Evolutionary conservation across 1,140 invertebrate genomes (phyloP).

Genomic region (Brachionus rotundiformis): DNA sequence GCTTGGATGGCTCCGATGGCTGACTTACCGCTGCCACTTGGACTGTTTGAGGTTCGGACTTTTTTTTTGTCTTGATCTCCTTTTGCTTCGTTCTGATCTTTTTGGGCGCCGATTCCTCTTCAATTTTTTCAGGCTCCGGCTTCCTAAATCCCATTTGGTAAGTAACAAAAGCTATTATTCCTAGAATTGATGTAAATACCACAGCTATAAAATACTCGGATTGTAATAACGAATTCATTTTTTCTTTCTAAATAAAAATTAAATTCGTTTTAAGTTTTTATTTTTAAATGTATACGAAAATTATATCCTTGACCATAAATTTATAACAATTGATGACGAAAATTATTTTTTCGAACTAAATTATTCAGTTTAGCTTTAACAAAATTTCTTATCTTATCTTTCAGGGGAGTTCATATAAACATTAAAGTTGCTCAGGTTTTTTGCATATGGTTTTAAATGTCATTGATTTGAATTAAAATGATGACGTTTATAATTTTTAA

Average conservation of each 20-base stretch:
- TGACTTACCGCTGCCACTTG: neutral
- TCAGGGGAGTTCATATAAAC: conserved; percentile 6
- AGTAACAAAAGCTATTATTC: neutral
- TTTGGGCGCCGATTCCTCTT: neutral
- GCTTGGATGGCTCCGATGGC: neutral
- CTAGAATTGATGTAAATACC: neutral
- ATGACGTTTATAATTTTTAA: neutral
- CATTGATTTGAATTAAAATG: neutral
- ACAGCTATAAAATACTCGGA: conserved; percentile 15
- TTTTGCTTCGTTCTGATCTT: neutral
- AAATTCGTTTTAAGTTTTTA: neutral
- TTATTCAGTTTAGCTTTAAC: neutral
- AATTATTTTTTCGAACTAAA: neutral
- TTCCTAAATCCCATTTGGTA: conserved; percentile 5
- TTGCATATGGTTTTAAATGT: conserved; percentile 23
- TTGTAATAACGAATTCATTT: neutral
- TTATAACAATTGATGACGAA: conserved; percentile 37
- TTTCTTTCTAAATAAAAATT: conserved; percentile 3
- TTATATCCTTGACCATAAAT: conserved; percentile 33
- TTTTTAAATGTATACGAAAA: conserved; percentile 38
- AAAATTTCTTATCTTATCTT: conserved; percentile 13
- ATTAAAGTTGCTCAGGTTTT: neutral
- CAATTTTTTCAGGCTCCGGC: neutral
- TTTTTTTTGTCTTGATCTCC: conserved; percentile 10
- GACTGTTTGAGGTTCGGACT: neutral